Conservation (phyloP, 2,113 vertebrate genomes). For the Scolopax mira region DNA sequence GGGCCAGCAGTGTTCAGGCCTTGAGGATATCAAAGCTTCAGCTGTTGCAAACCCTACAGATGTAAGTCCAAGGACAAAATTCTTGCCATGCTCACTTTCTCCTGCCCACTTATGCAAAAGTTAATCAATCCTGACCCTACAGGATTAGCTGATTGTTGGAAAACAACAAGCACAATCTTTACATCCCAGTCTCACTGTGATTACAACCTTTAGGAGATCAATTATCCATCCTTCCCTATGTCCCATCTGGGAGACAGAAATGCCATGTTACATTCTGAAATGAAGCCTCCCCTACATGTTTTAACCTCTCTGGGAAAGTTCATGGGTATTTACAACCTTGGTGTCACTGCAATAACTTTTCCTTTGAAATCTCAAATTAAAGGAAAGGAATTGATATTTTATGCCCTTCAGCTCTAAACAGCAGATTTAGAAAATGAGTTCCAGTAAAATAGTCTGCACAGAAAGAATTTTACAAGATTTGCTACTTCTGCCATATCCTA, state of each 20-base stretch:
- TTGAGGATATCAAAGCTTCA: neutral
- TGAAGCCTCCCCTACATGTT: neutral
- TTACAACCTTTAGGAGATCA: neutral
- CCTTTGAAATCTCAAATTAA: constrained; percentile 6
- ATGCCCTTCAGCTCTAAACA: constrained; percentile 12
- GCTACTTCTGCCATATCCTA: neutral
- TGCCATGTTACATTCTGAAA: neutral
- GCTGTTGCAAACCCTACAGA: neutral
- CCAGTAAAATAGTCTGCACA: constrained; percentile 33
- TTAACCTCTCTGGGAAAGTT: neutral
- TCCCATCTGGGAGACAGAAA: neutral
- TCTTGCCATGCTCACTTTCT: neutral
- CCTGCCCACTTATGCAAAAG: neutral
- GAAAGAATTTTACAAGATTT: neutral
- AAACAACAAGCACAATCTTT: neutral
- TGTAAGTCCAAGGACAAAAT: neutral
- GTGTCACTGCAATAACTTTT: neutral
- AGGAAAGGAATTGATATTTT: constrained; percentile 1
- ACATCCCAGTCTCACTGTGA: neutral
- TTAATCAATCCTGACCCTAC: neutral
- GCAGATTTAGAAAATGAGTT: constrained; percentile 41
- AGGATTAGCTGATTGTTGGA: neutral
- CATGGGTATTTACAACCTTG: neutral
- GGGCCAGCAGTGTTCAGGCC: neutral
- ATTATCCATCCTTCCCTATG: neutral